These are phyloP conservation scores for Drosophila santomea DNA, from an alignment of 1,140 invertebrate genomes.

Conservation along the genomic window DNA sequence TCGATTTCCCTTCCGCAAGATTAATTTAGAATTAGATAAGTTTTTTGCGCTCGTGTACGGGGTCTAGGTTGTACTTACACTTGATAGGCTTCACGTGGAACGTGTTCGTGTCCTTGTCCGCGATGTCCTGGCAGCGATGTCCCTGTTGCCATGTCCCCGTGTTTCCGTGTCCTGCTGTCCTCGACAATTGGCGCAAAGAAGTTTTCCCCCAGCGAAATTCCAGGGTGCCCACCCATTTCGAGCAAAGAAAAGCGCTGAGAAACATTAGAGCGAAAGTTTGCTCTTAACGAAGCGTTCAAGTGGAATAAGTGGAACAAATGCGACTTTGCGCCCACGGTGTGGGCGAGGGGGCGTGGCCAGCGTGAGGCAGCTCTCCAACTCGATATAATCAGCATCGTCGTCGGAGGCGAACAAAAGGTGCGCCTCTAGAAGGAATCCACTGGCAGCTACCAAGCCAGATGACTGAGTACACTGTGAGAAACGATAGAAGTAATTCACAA, in stretches of 20 bases:
- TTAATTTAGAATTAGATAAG: neutral
- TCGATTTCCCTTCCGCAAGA: neutral
- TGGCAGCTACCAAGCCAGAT: neutral
- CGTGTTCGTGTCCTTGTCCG: conserved; percentile 18
- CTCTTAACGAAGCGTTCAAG: conserved; percentile 75
- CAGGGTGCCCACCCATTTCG: neutral
- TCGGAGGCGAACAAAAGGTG: conserved; percentile 45
- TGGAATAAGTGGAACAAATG: conserved; percentile 75
- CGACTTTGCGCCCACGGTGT: conserved; percentile 38
- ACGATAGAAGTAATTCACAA: neutral
- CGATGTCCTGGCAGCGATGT: conserved; percentile 1
- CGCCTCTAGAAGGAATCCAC: neutral
- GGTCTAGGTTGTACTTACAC: conserved; percentile 52
- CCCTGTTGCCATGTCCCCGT: no score
- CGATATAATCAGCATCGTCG: conserved; percentile 52
- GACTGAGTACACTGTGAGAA: conserved; percentile 1
- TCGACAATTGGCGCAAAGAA: conserved; percentile 53
- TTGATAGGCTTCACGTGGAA: conserved; percentile 74
- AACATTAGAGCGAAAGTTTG: conserved; percentile 68
- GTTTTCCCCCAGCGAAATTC: conserved; percentile 8
- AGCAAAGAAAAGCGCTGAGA: conserved; percentile 45
- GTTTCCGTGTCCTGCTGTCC: conserved; percentile 3
- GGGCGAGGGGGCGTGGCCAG: neutral
- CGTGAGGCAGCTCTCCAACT: neutral
- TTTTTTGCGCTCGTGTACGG: conserved; percentile 6